Conservation (phyloP, 1,140 invertebrate species). For the Hycleus cichorii region DNA sequence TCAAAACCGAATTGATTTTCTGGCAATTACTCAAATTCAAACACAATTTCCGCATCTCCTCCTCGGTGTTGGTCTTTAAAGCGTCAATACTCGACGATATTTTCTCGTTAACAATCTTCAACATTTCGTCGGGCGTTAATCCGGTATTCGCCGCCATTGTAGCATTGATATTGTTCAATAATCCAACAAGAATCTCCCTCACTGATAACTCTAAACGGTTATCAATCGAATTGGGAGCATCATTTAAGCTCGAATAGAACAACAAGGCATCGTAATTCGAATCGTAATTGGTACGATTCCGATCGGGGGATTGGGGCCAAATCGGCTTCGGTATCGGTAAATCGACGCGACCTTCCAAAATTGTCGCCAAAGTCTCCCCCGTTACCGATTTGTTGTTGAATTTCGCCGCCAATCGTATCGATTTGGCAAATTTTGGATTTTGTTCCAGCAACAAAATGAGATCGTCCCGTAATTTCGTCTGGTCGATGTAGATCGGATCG, state of each 20-base stretch:
- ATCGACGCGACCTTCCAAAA: conserved; percentile 39
- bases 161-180: conserved; percentile 43
- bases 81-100: conserved; percentile 37
- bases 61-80: conserved; percentile 37
- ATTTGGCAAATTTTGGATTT: conserved; percentile 36
- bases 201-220: conserved; percentile 31
- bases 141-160: conserved; percentile 41
- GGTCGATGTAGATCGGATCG: conserved; percentile 26
- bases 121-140: conserved; percentile 41
- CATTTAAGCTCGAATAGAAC: conserved; percentile 34
- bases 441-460: conserved; percentile 31
- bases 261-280: conserved; percentile 36
- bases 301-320: conserved; percentile 28
- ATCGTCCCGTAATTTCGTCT: conserved; percentile 26
- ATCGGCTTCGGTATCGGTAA: conserved; percentile 36
- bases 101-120: conserved; percentile 41
- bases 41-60: conserved; percentile 39
- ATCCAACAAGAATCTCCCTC: conserved; percentile 41
- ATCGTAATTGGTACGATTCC: conserved; percentile 21
- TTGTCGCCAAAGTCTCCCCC: conserved; percentile 38
- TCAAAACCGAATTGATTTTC: conserved; percentile 34
- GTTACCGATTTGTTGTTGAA: conserved; percentile 21
- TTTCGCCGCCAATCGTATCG: conserved; percentile 23
- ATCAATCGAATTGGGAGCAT: conserved; percentile 12
- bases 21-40: conserved; percentile 35